Evolutionary conservation across 1,140 invertebrate genomes (phyloP).

Genomic region (Aphis gossypii): DNA sequence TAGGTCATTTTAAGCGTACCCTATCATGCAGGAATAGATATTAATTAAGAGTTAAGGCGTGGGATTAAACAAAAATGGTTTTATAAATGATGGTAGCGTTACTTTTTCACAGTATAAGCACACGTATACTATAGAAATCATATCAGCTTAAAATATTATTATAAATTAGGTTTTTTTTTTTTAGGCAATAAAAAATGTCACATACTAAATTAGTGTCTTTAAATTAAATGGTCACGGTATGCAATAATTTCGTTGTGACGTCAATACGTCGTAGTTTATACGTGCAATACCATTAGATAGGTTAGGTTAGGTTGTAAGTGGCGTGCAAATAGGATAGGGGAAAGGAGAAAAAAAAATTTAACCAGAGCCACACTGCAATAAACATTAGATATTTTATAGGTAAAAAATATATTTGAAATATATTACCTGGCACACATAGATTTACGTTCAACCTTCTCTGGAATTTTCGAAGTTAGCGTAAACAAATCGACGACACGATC

Average conservation of each 20-base stretch:
- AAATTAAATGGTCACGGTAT: background rate
- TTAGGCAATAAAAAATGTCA: too few species aligned
- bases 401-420: background rate
- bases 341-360: background rate
- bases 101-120: too few species aligned
- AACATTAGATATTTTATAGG: background rate
- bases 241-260: too few species aligned
- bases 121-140: too few species aligned
- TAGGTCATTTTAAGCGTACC: background rate
- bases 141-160: too few species aligned
- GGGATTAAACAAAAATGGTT: background rate
- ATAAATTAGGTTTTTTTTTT: too few species aligned
- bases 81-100: background rate
- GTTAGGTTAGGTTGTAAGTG: background rate
- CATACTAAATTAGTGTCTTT: background rate
- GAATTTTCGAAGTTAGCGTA: constrained; percentile 60
- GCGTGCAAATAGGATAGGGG: background rate
- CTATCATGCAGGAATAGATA: background rate
- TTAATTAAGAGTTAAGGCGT: background rate
- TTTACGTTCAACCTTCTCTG: constrained; percentile 42
- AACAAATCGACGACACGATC: constrained; percentile 74
- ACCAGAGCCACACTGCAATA: background rate
- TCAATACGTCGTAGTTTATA: background rate
- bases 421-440: constrained; percentile 58
- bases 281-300: background rate